phyloP scores from a whole-genome alignment of 2,797 vertebrate genomes.

The Pantherophis vulpinus region DNA sequence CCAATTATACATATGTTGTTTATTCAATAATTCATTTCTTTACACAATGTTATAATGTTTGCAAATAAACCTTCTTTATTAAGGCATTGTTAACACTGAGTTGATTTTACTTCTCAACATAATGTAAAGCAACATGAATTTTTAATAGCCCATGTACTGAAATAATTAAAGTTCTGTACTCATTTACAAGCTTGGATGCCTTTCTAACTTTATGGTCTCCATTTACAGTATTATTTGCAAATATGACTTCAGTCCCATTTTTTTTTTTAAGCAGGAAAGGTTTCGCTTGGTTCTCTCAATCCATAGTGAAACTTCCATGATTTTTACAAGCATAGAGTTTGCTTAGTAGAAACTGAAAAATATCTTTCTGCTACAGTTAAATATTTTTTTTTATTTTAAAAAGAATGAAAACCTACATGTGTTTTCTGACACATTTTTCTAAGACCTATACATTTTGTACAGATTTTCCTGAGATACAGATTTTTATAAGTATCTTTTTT shows the following conservation, averaged over 20 bases:
- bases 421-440: neutral
- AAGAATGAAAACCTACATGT: neutral
- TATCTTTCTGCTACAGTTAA: neutral
- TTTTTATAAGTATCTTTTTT: neutral
- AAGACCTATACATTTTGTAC: neutral
- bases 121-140: conserved; percentile 62
- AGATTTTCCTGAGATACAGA: neutral
- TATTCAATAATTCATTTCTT: conserved; percentile 65
- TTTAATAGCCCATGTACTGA: conserved; percentile 57
- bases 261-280: conserved; percentile 25
- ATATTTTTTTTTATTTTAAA: neutral
- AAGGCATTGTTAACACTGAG: conserved; percentile 55
- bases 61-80: conserved; percentile 62
- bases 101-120: conserved; percentile 59
- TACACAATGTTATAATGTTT: conserved; percentile 47
- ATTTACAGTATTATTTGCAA: conserved; percentile 40
- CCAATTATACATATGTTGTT: conserved; percentile 52
- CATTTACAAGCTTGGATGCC: conserved; percentile 42
- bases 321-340: conserved; percentile 16
- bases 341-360: conserved; percentile 23
- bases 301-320: neutral
- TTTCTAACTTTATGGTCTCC: conserved; percentile 34
- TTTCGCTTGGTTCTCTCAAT: conserved; percentile 19
- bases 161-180: conserved; percentile 63
- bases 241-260: conserved; percentile 26